phyloP scores from a whole-genome alignment of 1,140 invertebrate species.

The Pollicipes pollicipes region DNA sequence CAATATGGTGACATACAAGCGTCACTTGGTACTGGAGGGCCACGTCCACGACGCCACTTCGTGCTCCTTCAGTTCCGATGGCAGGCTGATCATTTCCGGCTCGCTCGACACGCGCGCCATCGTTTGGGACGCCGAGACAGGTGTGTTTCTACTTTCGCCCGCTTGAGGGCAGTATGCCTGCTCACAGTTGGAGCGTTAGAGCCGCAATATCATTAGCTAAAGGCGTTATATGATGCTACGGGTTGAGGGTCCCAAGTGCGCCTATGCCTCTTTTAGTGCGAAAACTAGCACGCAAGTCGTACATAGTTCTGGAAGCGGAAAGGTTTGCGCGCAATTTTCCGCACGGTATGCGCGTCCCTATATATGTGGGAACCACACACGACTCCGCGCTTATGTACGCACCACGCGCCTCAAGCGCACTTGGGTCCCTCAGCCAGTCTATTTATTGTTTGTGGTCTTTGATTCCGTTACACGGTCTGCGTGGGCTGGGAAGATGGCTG shows the following conservation, averaged over 20 bases:
- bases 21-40: conserved; percentile 27
- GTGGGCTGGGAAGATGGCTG: too few relatives aligned
- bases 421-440: too few relatives aligned
- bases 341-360: too few relatives aligned
- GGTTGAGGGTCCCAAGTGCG: conserved; percentile 2
- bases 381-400: too few relatives aligned
- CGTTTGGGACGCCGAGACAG: conserved; percentile 34
- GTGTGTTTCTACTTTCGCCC: conserved; percentile 20
- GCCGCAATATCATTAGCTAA: background rate
- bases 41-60: conserved; percentile 34
- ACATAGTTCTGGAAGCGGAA: too few relatives aligned
- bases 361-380: too few relatives aligned
- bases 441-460: too few relatives aligned
- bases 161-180: conserved; percentile 2
- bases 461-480: too few relatives aligned
- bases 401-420: too few relatives aligned
- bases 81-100: conserved; percentile 35
- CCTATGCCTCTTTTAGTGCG: conserved; percentile 7
- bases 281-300: too few relatives aligned
- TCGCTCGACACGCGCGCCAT: conserved; percentile 36
- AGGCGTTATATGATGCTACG: conserved; percentile 5
- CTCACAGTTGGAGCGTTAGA: background rate
- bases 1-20: conserved; percentile 26
- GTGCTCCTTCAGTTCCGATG: conserved; percentile 37
- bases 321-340: too few relatives aligned